These are phyloP conservation scores for Oligia fasciuncula DNA, from an alignment of 2,888 invertebrate species.

Conservation along the genomic window DNA sequence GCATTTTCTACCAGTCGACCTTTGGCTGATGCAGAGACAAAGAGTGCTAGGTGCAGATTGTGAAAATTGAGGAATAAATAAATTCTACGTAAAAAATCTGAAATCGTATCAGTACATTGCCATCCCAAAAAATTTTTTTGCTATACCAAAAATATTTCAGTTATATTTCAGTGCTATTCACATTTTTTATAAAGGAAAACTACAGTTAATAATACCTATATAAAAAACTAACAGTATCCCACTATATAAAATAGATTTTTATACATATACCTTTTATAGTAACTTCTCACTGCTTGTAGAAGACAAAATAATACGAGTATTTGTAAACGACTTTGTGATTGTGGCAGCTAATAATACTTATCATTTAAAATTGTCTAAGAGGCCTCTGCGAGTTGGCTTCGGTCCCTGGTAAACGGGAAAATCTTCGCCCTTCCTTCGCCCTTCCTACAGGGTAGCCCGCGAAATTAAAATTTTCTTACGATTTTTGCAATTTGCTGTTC, in stretches of 20 bases:
- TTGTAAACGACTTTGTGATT: conserved; percentile 28
- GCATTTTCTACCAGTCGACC: neutral
- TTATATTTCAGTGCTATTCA: conserved; percentile 17
- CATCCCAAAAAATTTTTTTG: neutral
- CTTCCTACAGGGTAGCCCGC: too few species aligned
- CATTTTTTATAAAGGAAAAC: neutral
- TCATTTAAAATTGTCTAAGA: too few species aligned
- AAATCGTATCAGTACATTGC: neutral
- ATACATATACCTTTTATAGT: conserved; percentile 25
- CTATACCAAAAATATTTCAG: neutral
- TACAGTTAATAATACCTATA: conserved; percentile 2
- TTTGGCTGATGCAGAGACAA: neutral
- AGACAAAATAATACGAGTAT: neutral
- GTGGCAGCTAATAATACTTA: neutral
- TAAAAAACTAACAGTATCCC: conserved; percentile 9
- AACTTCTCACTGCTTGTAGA: conserved; percentile 30
- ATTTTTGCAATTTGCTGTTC: too few species aligned
- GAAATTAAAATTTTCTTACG: too few species aligned
- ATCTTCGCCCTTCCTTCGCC: too few species aligned
- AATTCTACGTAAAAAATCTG: neutral
- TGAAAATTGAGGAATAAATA: neutral
- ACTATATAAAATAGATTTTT: conserved; percentile 45
- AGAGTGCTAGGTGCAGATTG: too few species aligned
- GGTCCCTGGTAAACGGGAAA: too few species aligned
- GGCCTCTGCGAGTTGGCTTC: too few species aligned